phyloP scores from a whole-genome alignment of 2,888 invertebrate genomes.

The Caenorhabditis becei region DNA sequence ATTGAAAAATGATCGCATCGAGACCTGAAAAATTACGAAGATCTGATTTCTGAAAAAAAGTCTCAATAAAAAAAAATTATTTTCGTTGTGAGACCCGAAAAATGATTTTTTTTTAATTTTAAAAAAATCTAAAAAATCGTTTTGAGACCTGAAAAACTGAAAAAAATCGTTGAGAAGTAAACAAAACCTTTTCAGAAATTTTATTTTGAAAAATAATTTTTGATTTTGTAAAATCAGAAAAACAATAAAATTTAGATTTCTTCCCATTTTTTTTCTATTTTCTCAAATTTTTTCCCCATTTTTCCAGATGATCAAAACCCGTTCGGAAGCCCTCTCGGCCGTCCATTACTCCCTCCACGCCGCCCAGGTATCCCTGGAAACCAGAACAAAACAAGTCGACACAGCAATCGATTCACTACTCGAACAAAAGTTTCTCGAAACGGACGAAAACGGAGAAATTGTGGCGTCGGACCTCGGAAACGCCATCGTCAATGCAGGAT shows the following conservation, averaged over 20 bases:
- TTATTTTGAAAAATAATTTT: too few species aligned
- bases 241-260: background rate
- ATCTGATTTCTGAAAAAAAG: too few species aligned
- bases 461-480: conserved; percentile 85
- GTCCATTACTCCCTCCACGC: conserved; percentile 62
- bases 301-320: conserved; percentile 57
- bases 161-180: too few species aligned
- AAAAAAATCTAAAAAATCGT: too few species aligned
- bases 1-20: too few species aligned
- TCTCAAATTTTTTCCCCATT: conserved; percentile 17
- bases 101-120: too few species aligned
- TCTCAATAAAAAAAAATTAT: too few species aligned
- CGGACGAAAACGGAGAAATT: conserved; percentile 41
- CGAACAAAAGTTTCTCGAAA: conserved; percentile 50
- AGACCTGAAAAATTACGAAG: too few species aligned
- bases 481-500: conserved; percentile 91
- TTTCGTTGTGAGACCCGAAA: too few species aligned
- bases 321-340: conserved; percentile 62
- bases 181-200: too few species aligned
- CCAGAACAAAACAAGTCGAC: conserved; percentile 37
- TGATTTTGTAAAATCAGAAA: background rate
- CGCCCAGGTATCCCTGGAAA: conserved; percentile 59
- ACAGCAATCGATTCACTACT: conserved; percentile 35
- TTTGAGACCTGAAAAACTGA: too few species aligned
- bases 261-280: background rate